A percentile compares a stretch with the other conserved stretches of the same genome.
phyloP scores from a whole-genome alignment of 2,888 invertebrate species.

The Argynnis bischoffii region DNA sequence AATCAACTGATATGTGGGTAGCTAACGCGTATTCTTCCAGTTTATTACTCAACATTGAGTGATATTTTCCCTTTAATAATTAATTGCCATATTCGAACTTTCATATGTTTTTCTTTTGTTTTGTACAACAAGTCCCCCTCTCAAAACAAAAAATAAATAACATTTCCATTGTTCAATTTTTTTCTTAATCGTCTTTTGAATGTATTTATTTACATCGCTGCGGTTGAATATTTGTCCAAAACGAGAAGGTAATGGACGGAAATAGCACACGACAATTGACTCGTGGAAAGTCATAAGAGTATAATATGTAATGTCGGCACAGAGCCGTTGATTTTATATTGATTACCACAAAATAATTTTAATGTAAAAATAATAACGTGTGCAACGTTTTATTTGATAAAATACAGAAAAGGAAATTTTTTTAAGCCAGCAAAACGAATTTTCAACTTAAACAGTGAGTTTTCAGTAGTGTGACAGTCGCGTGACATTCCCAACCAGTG shows the following conservation, averaged over 20 bases:
- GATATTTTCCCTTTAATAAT: neutral
- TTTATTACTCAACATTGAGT: constrained; percentile 26
- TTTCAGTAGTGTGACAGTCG: constrained; percentile 46
- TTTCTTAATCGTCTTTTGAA: constrained; percentile 17
- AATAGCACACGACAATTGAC: constrained; percentile 59
- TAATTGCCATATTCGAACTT: no score
- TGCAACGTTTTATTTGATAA: no score
- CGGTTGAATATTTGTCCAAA: constrained; percentile 48
- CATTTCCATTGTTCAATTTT: constrained; percentile 12
- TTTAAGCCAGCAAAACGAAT: neutral
- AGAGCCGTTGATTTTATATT: neutral
- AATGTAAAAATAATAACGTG: neutral
- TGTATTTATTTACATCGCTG: constrained; percentile 30
- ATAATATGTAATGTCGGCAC: constrained; percentile 35
- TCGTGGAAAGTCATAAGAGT: constrained; percentile 45
- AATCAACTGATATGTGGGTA: constrained; percentile 54
- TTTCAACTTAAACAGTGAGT: constrained; percentile 14
- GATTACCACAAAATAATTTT: neutral
- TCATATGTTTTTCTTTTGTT: no score
- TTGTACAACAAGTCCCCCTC: no score
- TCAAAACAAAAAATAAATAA: constrained; percentile 3
- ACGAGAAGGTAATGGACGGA: constrained; percentile 53
- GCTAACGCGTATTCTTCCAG: constrained; percentile 39
- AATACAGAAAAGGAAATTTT: neutral
- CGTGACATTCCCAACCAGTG: constrained; percentile 72